Base-by-base conservation (phyloP, 2,113 vertebrate genomes). In the Phoenicopterus ruber region DNA sequence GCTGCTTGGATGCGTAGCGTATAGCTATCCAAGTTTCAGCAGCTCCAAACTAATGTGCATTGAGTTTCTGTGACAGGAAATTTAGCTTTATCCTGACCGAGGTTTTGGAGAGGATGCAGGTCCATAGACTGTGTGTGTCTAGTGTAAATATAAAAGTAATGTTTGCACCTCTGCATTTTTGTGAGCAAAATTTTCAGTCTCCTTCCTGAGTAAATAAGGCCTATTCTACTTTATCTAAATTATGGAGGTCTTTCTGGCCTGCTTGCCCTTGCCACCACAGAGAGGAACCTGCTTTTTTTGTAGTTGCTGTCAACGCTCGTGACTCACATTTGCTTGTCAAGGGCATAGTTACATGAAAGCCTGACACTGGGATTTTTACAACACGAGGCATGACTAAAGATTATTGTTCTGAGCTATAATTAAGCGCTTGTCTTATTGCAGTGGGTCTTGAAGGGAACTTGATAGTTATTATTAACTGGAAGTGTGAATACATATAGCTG, bases 381-480 rank as follows among this genome's bases (percentile, higher is more conserved):
- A 66, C 22, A 13, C 1, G 28, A 74, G 71, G 83, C 25, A 13
- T 89, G 72, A 94, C 72, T 93, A 63, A 91, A 94, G 92, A 74
- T 90, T 87, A 88, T 66, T 90, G 81, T 96, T 94, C 92, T 55
- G 55, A 85, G 57, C 82, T 94, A 62, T 89, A 97, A 95, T 97
- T 94, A 96, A 92, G 72, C 13, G 4, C 46, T 97, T 78, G 74
- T 82, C 91, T 96, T 95, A 54, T 65, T 92, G 44, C 70, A 86
- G 91, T 24, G 19, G 82, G 32, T 89, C 83, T 96, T 77, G 73
- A 95, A 90, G 66, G 50, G 67, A 96, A n/a, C 80, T 62, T 66
- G 78, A 94, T 92, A 88, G 95, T 96, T 96, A 78, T 91, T 97
- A 96, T 94, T 97, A 96, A 93, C 70, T 90, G 72, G 59, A 86